Evolutionary conservation across 1,140 invertebrate species (phyloP).

Genomic region (Drosophila hydei): DNA sequence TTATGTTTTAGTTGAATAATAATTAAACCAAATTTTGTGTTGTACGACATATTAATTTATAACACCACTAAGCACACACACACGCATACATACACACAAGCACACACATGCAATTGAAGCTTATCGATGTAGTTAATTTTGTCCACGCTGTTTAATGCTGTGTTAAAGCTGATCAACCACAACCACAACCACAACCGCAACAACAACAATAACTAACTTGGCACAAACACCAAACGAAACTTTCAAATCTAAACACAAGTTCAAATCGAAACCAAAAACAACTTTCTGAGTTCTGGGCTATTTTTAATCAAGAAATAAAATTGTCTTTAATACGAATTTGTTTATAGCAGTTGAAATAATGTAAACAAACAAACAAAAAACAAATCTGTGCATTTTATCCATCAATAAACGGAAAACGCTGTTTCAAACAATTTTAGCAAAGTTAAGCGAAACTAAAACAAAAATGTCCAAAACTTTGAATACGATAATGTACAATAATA

Average conservation of each 20-base stretch:
- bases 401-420: slow-evolving; percentile 14
- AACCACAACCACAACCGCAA: slow-evolving; percentile 23
- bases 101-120: slow-evolving; percentile 55
- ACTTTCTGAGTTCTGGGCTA: slow-evolving; percentile 84
- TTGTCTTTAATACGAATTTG: slow-evolving; percentile 36
- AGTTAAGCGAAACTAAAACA: slow-evolving; percentile 37
- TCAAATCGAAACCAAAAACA: slow-evolving; percentile 64
- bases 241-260: slow-evolving; percentile 16
- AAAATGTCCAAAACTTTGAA: slow-evolving; percentile 84
- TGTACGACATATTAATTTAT: slow-evolving; percentile 74
- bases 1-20: slow-evolving; percentile 58
- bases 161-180: slow-evolving; percentile 32
- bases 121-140: slow-evolving; percentile 72
- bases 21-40: slow-evolving; percentile 66
- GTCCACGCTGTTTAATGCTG: slow-evolving; percentile 67
- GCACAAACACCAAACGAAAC: slow-evolving; percentile 44
- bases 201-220: slow-evolving; percentile 63
- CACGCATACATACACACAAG: slow-evolving; percentile 24
- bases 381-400: slow-evolving; percentile 10
- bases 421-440: slow-evolving; percentile 28
- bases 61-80: slow-evolving; percentile 72
- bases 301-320: slow-evolving; percentile 59
- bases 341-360: slow-evolving; percentile 32
- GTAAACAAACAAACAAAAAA: slow-evolving; percentile 32
- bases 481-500: slow-evolving; percentile 76